These are phyloP conservation scores for Centropus unirufus DNA, from an alignment of 2,113 vertebrate genomes.

Conservation along the genomic window DNA sequence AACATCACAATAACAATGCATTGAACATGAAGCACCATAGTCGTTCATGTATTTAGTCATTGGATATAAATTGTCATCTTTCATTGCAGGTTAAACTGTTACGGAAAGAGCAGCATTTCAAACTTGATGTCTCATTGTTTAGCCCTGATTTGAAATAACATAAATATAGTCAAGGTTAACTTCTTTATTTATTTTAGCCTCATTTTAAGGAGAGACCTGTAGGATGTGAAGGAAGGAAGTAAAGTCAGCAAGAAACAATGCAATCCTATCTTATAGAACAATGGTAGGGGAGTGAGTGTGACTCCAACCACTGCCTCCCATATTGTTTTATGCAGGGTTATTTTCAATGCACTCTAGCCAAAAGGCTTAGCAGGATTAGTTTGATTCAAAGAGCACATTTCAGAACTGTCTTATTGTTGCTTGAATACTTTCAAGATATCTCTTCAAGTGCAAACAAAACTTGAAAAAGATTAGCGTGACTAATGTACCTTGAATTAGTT, in stretches of 20 bases:
- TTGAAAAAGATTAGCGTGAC: conserved; percentile 14
- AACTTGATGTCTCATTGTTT: neutral
- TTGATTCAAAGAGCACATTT: neutral
- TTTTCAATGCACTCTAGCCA: neutral
- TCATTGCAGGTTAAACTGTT: neutral
- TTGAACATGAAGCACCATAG: neutral
- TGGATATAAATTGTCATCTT: neutral
- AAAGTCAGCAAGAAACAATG: neutral
- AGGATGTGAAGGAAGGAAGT: neutral
- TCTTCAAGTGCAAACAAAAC: conserved; percentile 50
- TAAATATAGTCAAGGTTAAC: neutral
- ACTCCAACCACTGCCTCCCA: neutral
- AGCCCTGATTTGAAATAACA: neutral
- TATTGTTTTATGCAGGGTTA: neutral
- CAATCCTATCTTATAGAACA: neutral
- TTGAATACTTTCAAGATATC: conserved; percentile 8
- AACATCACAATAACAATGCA: neutral
- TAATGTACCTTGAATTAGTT: conserved; percentile 25
- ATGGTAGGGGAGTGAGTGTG: neutral
- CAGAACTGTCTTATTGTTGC: neutral
- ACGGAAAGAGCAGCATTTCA: rapidly evolving
- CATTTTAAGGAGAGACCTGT: neutral
- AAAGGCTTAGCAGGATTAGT: neutral
- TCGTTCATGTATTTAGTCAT: neutral
- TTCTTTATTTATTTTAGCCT: neutral